phyloP scores from a whole-genome alignment of 2,888 invertebrate genomes.

The Eulithis prunata region DNA sequence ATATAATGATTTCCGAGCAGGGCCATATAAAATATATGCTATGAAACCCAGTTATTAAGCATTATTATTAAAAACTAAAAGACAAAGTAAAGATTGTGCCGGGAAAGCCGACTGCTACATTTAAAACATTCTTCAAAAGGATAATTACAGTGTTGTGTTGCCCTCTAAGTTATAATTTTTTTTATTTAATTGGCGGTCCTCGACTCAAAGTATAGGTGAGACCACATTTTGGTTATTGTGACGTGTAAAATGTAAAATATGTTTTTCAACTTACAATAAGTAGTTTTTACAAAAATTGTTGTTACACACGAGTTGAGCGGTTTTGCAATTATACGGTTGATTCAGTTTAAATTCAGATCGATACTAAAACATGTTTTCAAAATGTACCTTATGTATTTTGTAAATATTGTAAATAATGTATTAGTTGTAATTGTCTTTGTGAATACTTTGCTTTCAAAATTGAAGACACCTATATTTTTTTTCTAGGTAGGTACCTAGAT shows the following conservation, averaged over 20 bases:
- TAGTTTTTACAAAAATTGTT: slow-evolving; percentile 9
- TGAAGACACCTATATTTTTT: no score
- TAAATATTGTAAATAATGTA: no score
- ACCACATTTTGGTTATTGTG: slow-evolving; percentile 52
- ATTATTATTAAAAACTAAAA: slow-evolving; percentile 49
- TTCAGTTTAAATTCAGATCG: background rate
- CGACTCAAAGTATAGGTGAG: slow-evolving; percentile 59
- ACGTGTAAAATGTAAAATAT: slow-evolving; percentile 34
- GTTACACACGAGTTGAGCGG: slow-evolving; percentile 10
- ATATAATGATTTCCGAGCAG: slow-evolving; percentile 4
- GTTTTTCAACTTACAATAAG: slow-evolving; percentile 26
- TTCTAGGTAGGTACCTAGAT: no score
- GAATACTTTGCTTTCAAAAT: no score
- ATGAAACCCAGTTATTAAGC: slow-evolving; percentile 32
- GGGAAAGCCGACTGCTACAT: slow-evolving; percentile 50
- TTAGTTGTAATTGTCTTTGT: no score
- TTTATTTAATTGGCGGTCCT: slow-evolving; percentile 63
- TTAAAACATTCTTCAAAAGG: slow-evolving; percentile 61
- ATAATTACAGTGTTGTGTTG: slow-evolving; percentile 59
- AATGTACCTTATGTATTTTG: no score
- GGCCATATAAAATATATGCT: slow-evolving; percentile 10
- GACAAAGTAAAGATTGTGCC: slow-evolving; percentile 46
- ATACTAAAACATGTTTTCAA: background rate
- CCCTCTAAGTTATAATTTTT: slow-evolving; percentile 58
- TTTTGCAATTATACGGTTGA: slow-evolving; percentile 4